These are phyloP conservation scores for Kryptopterus vitreolus DNA, from an alignment of 2,797 vertebrate genomes.

Conservation along the genomic window DNA sequence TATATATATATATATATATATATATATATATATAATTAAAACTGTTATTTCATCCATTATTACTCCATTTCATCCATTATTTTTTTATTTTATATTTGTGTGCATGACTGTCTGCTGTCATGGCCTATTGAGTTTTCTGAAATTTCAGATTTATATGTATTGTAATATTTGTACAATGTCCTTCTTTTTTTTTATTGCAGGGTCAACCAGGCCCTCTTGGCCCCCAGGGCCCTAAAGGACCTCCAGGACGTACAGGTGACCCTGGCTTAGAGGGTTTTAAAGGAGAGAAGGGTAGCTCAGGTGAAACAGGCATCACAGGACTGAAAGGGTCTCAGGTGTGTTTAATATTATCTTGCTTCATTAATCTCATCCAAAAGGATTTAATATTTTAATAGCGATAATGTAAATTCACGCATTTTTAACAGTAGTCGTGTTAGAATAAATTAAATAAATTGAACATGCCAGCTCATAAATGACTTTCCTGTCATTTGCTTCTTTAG, in stretches of 20 bases:
- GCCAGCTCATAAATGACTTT: background rate
- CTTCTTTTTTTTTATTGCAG: constrained; percentile 65
- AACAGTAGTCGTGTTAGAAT: background rate
- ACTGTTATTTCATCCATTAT: background rate
- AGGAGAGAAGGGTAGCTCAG: constrained; percentile 87
- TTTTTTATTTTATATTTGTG: background rate
- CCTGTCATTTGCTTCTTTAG: constrained; percentile 63
- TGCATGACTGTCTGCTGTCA: background rate
- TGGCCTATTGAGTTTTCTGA: background rate
- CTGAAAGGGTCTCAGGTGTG: constrained; percentile 87
- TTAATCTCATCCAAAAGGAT: background rate
- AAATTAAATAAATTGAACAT: background rate
- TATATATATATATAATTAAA: too few relatives aligned
- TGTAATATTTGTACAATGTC: background rate
- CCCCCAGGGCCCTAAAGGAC: constrained; percentile 79
- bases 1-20: too few relatives aligned
- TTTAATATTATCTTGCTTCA: background rate
- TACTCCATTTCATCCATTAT: background rate
- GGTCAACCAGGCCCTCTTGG: constrained; percentile 86
- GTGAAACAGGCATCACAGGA: constrained; percentile 77
- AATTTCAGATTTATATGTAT: background rate
- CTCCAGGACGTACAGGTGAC: constrained; percentile 82
- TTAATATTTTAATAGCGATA: background rate
- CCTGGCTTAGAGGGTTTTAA: constrained; percentile 84
- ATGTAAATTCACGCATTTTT: background rate